Evolutionary conservation across 2,888 invertebrate species (phyloP).

Genomic region (Operophtera brumata): DNA sequence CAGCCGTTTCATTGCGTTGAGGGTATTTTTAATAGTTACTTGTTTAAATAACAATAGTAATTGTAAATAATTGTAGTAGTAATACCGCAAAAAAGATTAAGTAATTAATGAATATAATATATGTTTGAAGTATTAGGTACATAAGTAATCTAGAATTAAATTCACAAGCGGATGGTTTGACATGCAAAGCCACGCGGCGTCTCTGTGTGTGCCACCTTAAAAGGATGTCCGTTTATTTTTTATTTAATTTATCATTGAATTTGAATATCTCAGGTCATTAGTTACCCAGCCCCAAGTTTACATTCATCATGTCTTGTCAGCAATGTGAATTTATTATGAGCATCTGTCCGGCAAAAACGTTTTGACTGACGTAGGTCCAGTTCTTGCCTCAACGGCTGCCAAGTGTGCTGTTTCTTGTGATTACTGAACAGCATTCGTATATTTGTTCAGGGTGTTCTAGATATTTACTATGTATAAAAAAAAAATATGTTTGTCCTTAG

Average conservation of each 20-base stretch:
- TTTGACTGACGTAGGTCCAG: conserved; percentile 53
- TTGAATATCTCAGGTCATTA: conserved; percentile 28
- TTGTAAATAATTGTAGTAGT: too few species aligned
- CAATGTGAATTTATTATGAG: conserved; percentile 67
- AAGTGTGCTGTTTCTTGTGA: conserved; percentile 2
- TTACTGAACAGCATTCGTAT: background rate
- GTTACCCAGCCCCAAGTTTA: conserved; percentile 42
- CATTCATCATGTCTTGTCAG: conserved; percentile 64
- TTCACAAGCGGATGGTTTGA: too few species aligned
- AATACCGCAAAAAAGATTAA: too few species aligned
- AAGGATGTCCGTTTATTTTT: conserved; percentile 1
- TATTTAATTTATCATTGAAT: conserved; percentile 14
- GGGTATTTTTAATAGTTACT: too few species aligned
- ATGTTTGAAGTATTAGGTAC: too few species aligned
- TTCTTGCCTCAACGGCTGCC: conserved; percentile 7
- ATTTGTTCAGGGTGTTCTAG: too few species aligned
- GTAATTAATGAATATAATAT: background rate
- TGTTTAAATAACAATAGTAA: too few species aligned
- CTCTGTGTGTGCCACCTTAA: background rate
- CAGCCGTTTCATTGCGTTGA: too few species aligned
- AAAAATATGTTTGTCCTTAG: too few species aligned
- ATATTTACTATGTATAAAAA: too few species aligned
- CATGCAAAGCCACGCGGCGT: too few species aligned
- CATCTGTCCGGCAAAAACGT: conserved; percentile 54
- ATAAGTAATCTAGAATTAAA: too few species aligned